A percentile compares a stretch with the other conserved stretches of the same genome.
Evolutionary conservation across 2,888 invertebrate genomes (phyloP).

Genomic region (Campoplex capitator): DNA sequence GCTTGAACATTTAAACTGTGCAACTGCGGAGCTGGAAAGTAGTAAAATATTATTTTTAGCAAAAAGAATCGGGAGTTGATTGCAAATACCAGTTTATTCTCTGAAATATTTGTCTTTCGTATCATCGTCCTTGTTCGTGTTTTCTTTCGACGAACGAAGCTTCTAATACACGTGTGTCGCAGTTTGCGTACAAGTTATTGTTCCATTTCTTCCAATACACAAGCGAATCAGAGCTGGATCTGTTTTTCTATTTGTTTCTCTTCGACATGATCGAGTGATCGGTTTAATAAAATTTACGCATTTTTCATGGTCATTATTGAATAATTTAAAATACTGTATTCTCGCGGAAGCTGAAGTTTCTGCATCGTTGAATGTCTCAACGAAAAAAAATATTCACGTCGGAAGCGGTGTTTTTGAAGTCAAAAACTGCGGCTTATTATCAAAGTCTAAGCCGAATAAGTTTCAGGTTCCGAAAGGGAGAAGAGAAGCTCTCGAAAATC

Average conservation of each 20-base stretch:
- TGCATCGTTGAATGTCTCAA: background rate
- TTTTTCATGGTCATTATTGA: background rate
- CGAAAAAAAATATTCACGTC: background rate
- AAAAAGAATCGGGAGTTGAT: background rate
- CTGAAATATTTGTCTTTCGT: too few relatives aligned
- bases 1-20: background rate
- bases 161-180: background rate
- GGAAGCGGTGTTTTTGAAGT: conserved; percentile 14
- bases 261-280: background rate
- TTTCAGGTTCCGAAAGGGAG: conserved; percentile 40
- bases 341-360: background rate
- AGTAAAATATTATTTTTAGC: background rate
- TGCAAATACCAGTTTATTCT: background rate
- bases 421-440: conserved; percentile 7
- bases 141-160: background rate
- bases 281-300: background rate
- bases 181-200: too few relatives aligned
- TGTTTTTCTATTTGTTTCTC: too few relatives aligned
- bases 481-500: conserved; percentile 50
- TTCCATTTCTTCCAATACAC: too few relatives aligned
- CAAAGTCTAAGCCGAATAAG: conserved; percentile 58
- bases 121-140: too few relatives aligned
- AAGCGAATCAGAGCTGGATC: too few relatives aligned
- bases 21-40: background rate
- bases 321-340: too few relatives aligned